These are phyloP conservation scores for Melanotaenia nigrans DNA, from an alignment of 2,797 vertebrate species.

Conservation along the genomic window DNA sequence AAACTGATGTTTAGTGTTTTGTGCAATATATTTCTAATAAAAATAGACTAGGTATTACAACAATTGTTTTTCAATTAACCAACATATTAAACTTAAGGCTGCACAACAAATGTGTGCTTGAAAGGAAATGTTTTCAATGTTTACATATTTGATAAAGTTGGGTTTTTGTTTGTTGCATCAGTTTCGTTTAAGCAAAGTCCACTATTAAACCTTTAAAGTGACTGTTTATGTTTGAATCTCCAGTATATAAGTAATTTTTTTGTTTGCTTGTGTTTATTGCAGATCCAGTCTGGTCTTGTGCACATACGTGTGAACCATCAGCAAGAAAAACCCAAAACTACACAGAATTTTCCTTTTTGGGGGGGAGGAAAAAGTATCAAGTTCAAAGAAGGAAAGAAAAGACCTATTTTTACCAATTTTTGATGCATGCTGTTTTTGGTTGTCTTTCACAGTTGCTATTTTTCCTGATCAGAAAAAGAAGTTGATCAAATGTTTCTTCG, in stretches of 20 bases:
- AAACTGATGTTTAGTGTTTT: background rate
- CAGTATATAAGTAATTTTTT: background rate
- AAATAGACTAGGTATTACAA: background rate
- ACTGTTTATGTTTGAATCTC: background rate
- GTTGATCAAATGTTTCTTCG: slow-evolving; percentile 1
- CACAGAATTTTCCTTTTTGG: slow-evolving; percentile 17
- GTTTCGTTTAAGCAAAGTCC: background rate
- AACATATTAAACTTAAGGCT: background rate
- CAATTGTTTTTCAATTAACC: background rate
- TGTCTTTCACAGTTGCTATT: background rate
- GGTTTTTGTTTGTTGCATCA: background rate
- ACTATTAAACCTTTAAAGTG: too few species aligned
- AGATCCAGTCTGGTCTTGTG: slow-evolving; percentile 66
- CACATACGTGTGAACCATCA: slow-evolving; percentile 35
- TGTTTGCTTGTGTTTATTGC: slow-evolving; percentile 39
- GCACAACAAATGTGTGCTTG: background rate
- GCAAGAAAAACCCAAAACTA: slow-evolving; percentile 31
- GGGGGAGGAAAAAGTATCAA: background rate
- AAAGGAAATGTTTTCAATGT: background rate
- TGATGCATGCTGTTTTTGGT: slow-evolving; percentile 31
- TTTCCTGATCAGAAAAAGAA: slow-evolving; percentile 28
- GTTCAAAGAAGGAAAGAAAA: slow-evolving; percentile 37
- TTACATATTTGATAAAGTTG: background rate
- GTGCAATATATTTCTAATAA: background rate
- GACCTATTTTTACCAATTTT: slow-evolving; percentile 21